phyloP scores from a whole-genome alignment of 1,140 invertebrate genomes.

The Microplitis mediator region DNA sequence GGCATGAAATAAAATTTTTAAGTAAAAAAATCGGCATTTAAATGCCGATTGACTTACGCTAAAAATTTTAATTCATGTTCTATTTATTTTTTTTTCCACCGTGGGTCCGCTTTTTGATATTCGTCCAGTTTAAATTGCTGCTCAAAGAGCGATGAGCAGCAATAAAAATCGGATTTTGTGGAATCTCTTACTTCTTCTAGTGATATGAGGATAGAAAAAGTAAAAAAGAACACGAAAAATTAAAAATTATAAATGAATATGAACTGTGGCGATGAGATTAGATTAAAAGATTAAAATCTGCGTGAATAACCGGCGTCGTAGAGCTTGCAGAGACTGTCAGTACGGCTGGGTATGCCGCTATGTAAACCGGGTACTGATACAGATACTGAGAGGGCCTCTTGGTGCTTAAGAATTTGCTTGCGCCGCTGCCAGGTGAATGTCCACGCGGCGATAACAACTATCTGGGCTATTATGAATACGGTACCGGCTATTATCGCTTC shows the following conservation, averaged over 20 bases:
- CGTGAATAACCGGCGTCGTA: constrained; percentile 84
- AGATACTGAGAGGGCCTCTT: constrained; percentile 64
- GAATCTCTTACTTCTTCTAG: background rate
- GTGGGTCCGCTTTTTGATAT: constrained; percentile 28
- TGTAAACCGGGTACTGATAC: constrained; percentile 64
- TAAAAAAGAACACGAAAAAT: too few species aligned
- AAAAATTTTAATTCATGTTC: background rate
- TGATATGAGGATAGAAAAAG: background rate
- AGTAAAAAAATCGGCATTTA: too few species aligned
- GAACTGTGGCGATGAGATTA: background rate
- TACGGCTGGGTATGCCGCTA: constrained; percentile 65
- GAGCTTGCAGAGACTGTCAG: constrained; percentile 82
- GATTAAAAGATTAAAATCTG: constrained; percentile 69
- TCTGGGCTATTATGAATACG: constrained; percentile 80
- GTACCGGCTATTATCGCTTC: constrained; percentile 82
- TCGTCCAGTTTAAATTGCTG: background rate
- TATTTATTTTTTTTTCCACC: constrained; percentile 15
- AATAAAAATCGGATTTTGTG: too few species aligned
- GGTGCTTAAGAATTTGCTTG: constrained; percentile 66
- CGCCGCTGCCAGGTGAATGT: constrained; percentile 82
- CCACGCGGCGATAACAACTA: constrained; percentile 82
- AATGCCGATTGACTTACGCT: too few species aligned
- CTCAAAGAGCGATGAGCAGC: background rate
- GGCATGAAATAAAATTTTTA: background rate
- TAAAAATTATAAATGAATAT: too few species aligned